These are phyloP conservation scores for Oscheius sp. DNA, from an alignment of 2,888 invertebrate genomes.

Conservation along the genomic window DNA sequence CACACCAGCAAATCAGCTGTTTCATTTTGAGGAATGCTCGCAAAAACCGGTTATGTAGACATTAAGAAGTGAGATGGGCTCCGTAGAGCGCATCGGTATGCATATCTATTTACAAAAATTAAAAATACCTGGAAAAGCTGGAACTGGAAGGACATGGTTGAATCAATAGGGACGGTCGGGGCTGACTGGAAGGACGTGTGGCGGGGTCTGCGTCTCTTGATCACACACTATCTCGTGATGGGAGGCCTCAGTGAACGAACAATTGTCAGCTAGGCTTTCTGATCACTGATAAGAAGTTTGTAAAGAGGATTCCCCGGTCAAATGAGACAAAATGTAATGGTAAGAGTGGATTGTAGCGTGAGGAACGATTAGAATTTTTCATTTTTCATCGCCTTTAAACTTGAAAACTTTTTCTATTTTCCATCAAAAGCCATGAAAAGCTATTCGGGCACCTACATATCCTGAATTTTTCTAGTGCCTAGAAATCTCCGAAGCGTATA, in stretches of 20 bases:
- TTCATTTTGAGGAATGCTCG: not conserved
- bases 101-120: not conserved
- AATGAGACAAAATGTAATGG: too few relatives aligned
- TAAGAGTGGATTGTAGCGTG: too few relatives aligned
- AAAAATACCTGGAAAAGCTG: slow-evolving; percentile 25
- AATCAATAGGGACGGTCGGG: slow-evolving; percentile 27
- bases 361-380: too few relatives aligned
- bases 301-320: slow-evolving; percentile 7
- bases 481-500: not conserved
- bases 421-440: not conserved
- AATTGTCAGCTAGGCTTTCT: slow-evolving; percentile 23
- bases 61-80: not conserved
- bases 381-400: too few relatives aligned
- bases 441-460: not conserved
- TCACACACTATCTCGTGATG: slow-evolving; percentile 26
- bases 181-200: slow-evolving; percentile 29
- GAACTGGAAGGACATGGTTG: slow-evolving; percentile 26
- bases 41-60: not conserved
- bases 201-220: slow-evolving; percentile 27
- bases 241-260: slow-evolving; percentile 26
- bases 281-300: slow-evolving; percentile 10
- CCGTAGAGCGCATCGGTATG: not conserved
- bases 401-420: not conserved
- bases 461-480: not conserved
- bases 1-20: not conserved